Evolutionary conservation across 2,113 vertebrate genomes (phyloP).

Genomic region (Lophotis ruficrista): DNA sequence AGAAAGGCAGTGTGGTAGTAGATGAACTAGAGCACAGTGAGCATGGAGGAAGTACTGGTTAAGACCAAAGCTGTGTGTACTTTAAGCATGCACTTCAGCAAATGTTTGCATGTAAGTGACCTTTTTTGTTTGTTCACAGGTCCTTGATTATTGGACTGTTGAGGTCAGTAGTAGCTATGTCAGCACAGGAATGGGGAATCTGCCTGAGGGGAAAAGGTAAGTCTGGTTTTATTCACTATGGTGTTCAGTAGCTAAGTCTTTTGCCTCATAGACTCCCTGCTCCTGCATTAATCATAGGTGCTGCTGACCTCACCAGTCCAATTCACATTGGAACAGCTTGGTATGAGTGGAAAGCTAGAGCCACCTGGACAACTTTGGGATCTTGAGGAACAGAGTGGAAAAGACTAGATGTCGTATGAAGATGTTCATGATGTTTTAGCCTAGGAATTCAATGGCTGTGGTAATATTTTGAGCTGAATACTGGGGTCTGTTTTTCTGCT

Average conservation of each 20-base stretch:
- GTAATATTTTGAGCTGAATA: not conserved
- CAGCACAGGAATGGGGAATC: constrained; percentile 47
- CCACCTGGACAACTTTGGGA: not conserved
- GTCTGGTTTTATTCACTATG: constrained; percentile 16
- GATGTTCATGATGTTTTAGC: not conserved
- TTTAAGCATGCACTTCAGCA: not conserved
- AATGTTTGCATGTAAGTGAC: not conserved
- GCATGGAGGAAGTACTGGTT: not conserved
- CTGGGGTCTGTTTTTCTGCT: not conserved
- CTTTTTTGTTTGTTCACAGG: constrained; percentile 36
- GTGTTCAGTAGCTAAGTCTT: not conserved
- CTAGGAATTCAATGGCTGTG: not conserved
- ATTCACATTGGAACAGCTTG: not conserved
- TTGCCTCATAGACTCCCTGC: not conserved
- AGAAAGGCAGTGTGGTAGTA: not conserved
- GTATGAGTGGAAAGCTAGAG: not conserved
- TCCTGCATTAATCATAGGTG: constrained; percentile 18
- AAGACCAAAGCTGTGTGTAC: not conserved
- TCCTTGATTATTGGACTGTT: constrained; percentile 55
- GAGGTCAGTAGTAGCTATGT: constrained; percentile 63
- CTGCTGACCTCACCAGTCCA: constrained; percentile 59
- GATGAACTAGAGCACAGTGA: not conserved
- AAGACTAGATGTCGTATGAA: not conserved
- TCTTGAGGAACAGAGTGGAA: not conserved
- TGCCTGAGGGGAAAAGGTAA: constrained; percentile 41